Base-by-base conservation (phyloP, 2,113 vertebrate species). In the Lophura nycthemera region DNA sequence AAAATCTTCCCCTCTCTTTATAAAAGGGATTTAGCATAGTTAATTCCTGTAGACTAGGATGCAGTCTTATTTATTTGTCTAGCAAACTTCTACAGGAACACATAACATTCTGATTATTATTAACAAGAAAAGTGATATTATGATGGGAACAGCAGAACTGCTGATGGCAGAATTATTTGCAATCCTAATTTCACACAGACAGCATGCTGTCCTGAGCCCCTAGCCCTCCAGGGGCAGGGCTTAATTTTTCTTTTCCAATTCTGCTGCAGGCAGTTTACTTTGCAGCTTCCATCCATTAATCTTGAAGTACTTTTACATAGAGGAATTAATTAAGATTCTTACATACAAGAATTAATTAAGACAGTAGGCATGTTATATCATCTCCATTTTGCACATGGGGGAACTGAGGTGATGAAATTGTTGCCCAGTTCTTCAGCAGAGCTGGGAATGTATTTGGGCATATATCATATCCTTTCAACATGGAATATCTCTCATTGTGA, bases 251-350 rank as follows among this genome's bases (percentile, higher is more conserved):
- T 95, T 91, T 91, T 95, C 89, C 82, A 93, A 3, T 95, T 89
- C 75, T 83, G 64, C 89, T 95, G 78, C 60, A 77, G 87, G 95
- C 87, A 88, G 47, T 92, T 96, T 91, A 73, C 84, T 95, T 89
- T 95, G 87, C 87, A 85, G 89, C 72, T 94, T 96, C 86, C 90
- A 93, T 85, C 50, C 84, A 83, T 83, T 95, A 95, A 92, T 86
- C 78, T 96, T 71, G 34, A 92, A 92, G 82, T 77, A 80, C 42
- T 92, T 91, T 86, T 92, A 86, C 42, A 80, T 0, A 69, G 47
- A 95, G 34, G 43, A 95, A 95, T 97, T 96, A 87, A 96, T 96
- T 97, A 92, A 96, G 85, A 87, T 25, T 78, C 56, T 81, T 60
- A 50, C 38, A 90, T 64, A 75, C 42, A 71, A 77, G 57, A 95